Percentiles rank a stretch among this genome's conserved stretches.
Conservation (phyloP, 1,140 invertebrate genomes). For the Hyles vespertilio region DNA sequence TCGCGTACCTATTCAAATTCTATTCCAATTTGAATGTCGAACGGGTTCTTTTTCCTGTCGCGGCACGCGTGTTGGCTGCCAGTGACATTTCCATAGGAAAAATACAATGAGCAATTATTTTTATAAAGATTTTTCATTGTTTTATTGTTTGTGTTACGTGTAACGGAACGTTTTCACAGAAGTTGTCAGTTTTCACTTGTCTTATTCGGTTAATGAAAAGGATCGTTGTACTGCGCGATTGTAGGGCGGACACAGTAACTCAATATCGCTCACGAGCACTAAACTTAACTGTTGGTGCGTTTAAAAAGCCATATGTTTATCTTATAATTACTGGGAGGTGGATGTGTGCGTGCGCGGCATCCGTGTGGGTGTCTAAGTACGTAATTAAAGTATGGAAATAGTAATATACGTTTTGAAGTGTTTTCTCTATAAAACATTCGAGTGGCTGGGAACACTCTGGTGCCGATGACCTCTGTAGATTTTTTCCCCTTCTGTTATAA, state of each 20-base stretch:
- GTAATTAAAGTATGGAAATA: conserved; percentile 74
- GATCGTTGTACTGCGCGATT: conserved; percentile 10
- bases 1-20: conserved; percentile 70
- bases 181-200: conserved; percentile 8
- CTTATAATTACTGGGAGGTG: conserved; percentile 42
- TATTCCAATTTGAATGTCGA: conserved; percentile 69
- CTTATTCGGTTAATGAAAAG: conserved; percentile 6
- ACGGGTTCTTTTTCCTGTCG: conserved; percentile 69
- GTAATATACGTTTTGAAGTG: conserved; percentile 71
- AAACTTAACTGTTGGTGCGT: conserved; percentile 34
- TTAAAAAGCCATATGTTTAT: conserved; percentile 60
- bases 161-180: conserved; percentile 3
- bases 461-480: conserved; percentile 46
- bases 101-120: conserved; percentile 67
- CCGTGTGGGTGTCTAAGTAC: conserved; percentile 41
- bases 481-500: conserved; percentile 47
- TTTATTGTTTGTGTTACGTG: conserved; percentile 21
- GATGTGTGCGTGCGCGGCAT: conserved; percentile 15
- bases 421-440: conserved; percentile 71
- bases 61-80: conserved; percentile 43
- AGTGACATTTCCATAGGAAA: conserved; percentile 57
- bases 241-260: conserved; percentile 26
- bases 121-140: conserved; percentile 39
- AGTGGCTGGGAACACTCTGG: conserved; percentile 62
- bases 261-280: conserved; percentile 33